phyloP scores from a whole-genome alignment of 2,797 vertebrate genomes.

The Valencia hispanica region DNA sequence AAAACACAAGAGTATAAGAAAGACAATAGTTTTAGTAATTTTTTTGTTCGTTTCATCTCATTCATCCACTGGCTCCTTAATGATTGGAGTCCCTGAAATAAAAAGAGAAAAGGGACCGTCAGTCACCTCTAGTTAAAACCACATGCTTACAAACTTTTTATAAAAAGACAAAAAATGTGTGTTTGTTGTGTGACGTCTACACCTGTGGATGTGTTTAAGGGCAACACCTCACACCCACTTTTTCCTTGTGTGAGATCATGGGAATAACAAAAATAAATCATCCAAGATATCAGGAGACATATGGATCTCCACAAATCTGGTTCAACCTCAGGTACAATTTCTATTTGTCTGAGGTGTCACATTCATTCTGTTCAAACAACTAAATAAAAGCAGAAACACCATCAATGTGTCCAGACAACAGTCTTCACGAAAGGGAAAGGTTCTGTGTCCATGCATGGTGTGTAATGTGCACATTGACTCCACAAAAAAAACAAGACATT shows the following conservation, averaged over 20 bases:
- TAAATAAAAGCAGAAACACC: not conserved
- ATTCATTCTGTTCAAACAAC: not conserved
- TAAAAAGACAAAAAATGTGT: not conserved
- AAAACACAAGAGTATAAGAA: conserved; percentile 21
- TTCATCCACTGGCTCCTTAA: conserved; percentile 89
- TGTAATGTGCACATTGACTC: not conserved
- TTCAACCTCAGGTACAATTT: not conserved
- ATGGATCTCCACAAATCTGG: not conserved
- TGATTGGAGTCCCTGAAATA: conserved; percentile 87
- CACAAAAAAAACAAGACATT: not conserved
- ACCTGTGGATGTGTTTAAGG: no score
- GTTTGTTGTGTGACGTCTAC: not conserved
- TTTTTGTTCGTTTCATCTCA: conserved; percentile 79
- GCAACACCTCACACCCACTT: no score
- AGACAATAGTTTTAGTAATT: conserved; percentile 2
- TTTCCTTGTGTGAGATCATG: no score
- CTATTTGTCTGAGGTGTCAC: no score
- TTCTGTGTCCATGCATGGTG: not conserved
- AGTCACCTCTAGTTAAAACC: not conserved
- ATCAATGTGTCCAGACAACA: not conserved
- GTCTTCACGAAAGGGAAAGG: not conserved
- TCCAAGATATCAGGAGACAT: no score
- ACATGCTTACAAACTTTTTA: not conserved
- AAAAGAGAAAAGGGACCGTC: conserved; percentile 2
- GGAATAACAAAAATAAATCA: no score